phyloP scores from a whole-genome alignment of 2,797 vertebrate genomes.

The Periparus ater region DNA sequence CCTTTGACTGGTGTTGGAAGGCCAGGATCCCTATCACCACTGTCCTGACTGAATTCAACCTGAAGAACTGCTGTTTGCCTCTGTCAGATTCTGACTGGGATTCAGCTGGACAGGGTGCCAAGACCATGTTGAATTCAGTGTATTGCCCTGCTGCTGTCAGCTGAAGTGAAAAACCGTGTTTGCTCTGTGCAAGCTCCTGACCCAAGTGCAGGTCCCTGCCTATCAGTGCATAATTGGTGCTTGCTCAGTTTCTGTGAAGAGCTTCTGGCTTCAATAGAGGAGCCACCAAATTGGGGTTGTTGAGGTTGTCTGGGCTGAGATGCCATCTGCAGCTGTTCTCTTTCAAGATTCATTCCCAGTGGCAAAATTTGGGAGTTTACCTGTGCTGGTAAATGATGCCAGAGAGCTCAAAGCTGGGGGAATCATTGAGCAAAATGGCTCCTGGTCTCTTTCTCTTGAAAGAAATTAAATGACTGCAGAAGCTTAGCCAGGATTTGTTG shows the following conservation, averaged over 20 bases:
- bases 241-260: neutral
- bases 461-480: neutral
- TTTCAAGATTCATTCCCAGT: neutral
- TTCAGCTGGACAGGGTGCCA: neutral
- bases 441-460: neutral
- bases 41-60: neutral
- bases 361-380: neutral
- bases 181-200: neutral
- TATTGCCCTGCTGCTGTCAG: neutral
- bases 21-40: neutral
- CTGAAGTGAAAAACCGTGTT: neutral
- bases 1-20: neutral
- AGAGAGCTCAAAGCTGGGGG: neutral
- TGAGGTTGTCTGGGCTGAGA: neutral
- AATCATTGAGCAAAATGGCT: neutral
- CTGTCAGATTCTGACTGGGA: neutral
- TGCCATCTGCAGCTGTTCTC: neutral
- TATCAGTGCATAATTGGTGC: neutral
- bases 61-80: neutral
- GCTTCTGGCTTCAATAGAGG: neutral
- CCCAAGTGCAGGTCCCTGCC: neutral
- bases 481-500: neutral
- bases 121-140: neutral
- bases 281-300: neutral
- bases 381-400: neutral